A percentile compares a stretch with the other conserved stretches of the same genome.
Conservation (phyloP, 1,140 invertebrate species). For the Aradophagus sp. region DNA sequence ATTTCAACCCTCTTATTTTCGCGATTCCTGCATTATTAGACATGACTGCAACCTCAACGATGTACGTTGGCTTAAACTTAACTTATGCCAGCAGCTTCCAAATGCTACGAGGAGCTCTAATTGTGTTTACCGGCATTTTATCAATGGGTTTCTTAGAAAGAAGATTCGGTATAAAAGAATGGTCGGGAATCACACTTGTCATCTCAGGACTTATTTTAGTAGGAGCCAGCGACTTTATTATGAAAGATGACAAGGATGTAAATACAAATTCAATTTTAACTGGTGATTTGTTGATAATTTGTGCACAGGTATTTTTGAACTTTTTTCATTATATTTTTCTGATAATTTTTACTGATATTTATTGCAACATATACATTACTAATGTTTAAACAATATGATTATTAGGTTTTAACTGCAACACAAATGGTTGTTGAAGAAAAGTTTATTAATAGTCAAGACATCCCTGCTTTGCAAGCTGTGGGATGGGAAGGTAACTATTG, state of each 20-base stretch:
- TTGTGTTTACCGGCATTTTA: slow-evolving; percentile 93
- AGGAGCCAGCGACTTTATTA: slow-evolving; percentile 85
- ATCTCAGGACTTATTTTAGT: slow-evolving; percentile 88
- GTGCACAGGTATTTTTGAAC: slow-evolving; percentile 79
- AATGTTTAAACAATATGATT: too few relatives aligned
- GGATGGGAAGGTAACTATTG: slow-evolving; percentile 94
- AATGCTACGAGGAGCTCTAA: slow-evolving; percentile 96
- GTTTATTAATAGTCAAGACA: slow-evolving; percentile 87
- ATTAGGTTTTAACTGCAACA: slow-evolving; percentile 85
- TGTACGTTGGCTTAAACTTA: slow-evolving; percentile 93
- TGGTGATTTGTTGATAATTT: slow-evolving; percentile 93
- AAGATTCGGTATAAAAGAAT: slow-evolving; percentile 82
- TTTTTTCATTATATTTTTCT: too few relatives aligned
- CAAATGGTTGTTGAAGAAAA: slow-evolving; percentile 98
- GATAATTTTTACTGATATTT: too few relatives aligned
- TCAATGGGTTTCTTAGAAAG: slow-evolving; percentile 91
- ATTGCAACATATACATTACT: too few relatives aligned
- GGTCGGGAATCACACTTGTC: slow-evolving; percentile 88
- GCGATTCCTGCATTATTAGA: slow-evolving; percentile 90
- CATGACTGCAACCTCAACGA: slow-evolving; percentile 86
- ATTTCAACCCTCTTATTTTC: slow-evolving; percentile 88
- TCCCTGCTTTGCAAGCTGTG: slow-evolving; percentile 89
- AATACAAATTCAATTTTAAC: slow-evolving; percentile 89
- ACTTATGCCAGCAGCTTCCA: slow-evolving; percentile 97
- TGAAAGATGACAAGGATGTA: slow-evolving; percentile 71